Evolutionary conservation across 1,140 invertebrate species (phyloP).

Genomic region (Heliconius hewitsoni): DNA sequence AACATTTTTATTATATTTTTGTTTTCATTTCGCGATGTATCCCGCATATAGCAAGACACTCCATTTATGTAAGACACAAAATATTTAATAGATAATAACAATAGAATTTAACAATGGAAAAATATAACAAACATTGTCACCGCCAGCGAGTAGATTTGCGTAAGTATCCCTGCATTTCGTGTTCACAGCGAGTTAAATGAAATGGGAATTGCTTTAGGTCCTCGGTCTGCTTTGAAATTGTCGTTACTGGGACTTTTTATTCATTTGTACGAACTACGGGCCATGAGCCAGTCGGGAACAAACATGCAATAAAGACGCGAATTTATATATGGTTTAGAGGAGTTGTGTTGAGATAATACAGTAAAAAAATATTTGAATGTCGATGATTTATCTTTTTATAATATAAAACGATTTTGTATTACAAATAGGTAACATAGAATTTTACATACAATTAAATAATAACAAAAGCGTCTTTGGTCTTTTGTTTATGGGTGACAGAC

Average conservation of each 20-base stretch:
- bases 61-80: too few relatives aligned
- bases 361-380: neutral
- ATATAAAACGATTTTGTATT: neutral
- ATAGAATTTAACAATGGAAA: neutral
- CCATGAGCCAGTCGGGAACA: neutral
- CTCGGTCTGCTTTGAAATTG: conserved; percentile 10
- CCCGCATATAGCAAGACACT: too few relatives aligned
- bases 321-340: neutral
- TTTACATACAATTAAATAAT: too few relatives aligned
- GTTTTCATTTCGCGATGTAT: too few relatives aligned
- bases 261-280: neutral
- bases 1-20: too few relatives aligned
- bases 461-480: too few relatives aligned
- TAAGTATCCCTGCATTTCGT: conserved; percentile 8
- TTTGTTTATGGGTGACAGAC: too few relatives aligned
- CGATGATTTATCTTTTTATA: neutral
- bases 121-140: neutral
- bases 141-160: neutral
- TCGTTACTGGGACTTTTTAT: conserved; percentile 7
- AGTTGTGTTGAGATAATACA: neutral
- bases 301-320: neutral
- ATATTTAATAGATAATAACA: neutral
- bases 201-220: conserved; percentile 12
- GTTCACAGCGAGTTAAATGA: conserved; percentile 13
- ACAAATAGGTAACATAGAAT: too few relatives aligned